Base-by-base conservation (phyloP, 1,140 invertebrate genomes). In the Drosophila erecta region DNA sequence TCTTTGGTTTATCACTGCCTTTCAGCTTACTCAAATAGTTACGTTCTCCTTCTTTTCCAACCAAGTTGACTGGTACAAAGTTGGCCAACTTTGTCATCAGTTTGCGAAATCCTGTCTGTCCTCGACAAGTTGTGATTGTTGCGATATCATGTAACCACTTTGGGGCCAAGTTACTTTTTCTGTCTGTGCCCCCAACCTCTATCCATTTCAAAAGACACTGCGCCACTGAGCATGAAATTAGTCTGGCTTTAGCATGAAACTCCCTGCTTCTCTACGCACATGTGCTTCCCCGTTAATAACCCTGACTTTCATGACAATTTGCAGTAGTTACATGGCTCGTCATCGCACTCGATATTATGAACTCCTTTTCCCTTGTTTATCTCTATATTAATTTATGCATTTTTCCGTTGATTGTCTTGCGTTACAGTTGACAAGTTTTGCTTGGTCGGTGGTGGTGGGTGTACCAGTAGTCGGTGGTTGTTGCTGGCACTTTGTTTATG, bases 371-470 rank as follows among this genome's bases (percentile, higher is more conserved):
- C 47, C 37, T n/a, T 49, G 50, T 57, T 51, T 79, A 41, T 56
- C 38, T 51, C 17, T 43, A 66, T 89, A 87, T 89, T 89, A 87
- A 87, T 87, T 87, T 87, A 86, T 89, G 83, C 83, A 89, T 69
- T 74, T 79, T 87, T 60, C 43, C 8, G 83, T 79, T 76, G 75
- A 86, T 83, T 83, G 83, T 67, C 84, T 72, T 72, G 79, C 75
- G 79, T 89, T 83, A 89, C 84, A 89, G 83, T 87, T 87, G 84
- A 87, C 83, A 87, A 76, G 84, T 89, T 86, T 69, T 17, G 44
- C 47, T 27, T 20, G 41, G 37, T 58, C 15, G 14, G 40, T 30
- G 40, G 38, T 70, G 44, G 65, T 59, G 60, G 50, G 22, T 53
- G 43, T 49, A 35, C 15, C 20, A 30, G 30, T 30, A 30, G 3